Percentiles rank a stretch among this genome's conserved stretches.
Evolutionary conservation across 37 sponge, comb jelly and placozoan genomes (phyloP).

Genomic region (Dysidea cf. avara): DNA sequence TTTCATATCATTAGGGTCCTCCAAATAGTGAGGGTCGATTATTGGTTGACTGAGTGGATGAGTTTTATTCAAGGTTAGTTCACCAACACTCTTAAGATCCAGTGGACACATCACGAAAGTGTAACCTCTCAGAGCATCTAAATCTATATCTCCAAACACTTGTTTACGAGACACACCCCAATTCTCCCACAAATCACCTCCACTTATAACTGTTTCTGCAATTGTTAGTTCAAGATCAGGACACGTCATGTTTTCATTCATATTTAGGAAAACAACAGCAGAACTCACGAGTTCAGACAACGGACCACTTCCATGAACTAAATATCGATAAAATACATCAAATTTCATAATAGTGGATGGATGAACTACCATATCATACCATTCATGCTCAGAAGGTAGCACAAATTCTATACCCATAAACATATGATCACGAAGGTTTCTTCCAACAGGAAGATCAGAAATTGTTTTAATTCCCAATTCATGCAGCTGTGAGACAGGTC

Average conservation of each 20-base stretch:
- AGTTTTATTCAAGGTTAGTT: slow-evolving; percentile 42
- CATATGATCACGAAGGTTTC: slow-evolving; percentile 85
- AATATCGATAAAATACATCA: slow-evolving; percentile 14
- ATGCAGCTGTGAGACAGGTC: slow-evolving; percentile 64
- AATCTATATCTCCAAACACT: slow-evolving; percentile 24
- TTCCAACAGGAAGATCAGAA: slow-evolving; percentile 75
- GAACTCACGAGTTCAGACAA: slow-evolving; percentile 29
- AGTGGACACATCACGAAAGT: slow-evolving; percentile 31
- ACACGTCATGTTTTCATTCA: slow-evolving; percentile 10
- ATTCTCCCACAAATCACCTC: slow-evolving; percentile 25
- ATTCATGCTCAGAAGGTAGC: slow-evolving; percentile 1
- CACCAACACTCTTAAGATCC: slow-evolving; percentile 70
- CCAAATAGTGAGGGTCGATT: no score
- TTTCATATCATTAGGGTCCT: slow-evolving; percentile 54
- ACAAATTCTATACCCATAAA: slow-evolving; percentile 7
- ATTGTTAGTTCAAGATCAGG: slow-evolving; percentile 52
- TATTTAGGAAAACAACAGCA: slow-evolving; percentile 34
- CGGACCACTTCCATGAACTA: slow-evolving; percentile 39
- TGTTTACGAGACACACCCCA: background rate
- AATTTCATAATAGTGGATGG: background rate
- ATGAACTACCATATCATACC: slow-evolving; percentile 1
- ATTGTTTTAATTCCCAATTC: slow-evolving; percentile 15
- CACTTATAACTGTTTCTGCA: no score
- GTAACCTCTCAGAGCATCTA: background rate
- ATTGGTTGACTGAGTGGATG: slow-evolving; percentile 76